A percentile compares a stretch with the other conserved stretches of the same genome.
Conservation (phyloP, 2,888 invertebrate genomes). For the Hartigia nigra region DNA sequence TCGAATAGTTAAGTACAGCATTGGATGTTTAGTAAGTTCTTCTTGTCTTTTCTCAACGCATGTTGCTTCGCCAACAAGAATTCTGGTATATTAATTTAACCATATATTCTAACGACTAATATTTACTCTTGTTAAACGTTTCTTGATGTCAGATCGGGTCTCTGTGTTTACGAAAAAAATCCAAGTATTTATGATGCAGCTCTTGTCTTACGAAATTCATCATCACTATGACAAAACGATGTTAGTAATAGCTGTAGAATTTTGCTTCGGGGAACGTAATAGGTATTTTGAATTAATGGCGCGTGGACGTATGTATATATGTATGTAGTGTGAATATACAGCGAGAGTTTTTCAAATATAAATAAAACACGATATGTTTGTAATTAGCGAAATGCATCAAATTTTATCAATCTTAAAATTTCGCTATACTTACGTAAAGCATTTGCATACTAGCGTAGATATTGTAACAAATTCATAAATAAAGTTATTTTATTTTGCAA, state of each 20-base stretch:
- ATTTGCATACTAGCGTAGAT: background rate
- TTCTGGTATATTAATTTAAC: background rate
- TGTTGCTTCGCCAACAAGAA: background rate
- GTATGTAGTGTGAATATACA: background rate
- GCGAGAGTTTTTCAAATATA: no score
- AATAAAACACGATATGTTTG: no score
- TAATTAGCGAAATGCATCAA: no score
- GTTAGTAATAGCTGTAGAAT: background rate
- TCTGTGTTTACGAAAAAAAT: background rate
- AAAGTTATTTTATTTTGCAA: background rate
- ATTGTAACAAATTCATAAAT: background rate
- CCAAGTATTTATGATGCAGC: background rate
- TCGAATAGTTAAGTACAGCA: background rate
- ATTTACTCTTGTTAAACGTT: no score
- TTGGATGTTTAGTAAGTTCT: background rate
- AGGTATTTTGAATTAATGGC: background rate
- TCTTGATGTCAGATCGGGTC: background rate
- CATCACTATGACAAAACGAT: background rate
- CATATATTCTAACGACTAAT: no score
- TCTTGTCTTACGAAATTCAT: background rate
- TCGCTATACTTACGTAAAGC: no score
- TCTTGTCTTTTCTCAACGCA: background rate
- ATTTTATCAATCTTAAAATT: no score
- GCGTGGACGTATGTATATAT: background rate
- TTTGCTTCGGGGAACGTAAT: background rate